Evolutionary conservation across 2,888 invertebrate genomes (phyloP), one percentile per base, ranked within the genome.

Genomic region (Dicyrtoma fusca): DNA sequence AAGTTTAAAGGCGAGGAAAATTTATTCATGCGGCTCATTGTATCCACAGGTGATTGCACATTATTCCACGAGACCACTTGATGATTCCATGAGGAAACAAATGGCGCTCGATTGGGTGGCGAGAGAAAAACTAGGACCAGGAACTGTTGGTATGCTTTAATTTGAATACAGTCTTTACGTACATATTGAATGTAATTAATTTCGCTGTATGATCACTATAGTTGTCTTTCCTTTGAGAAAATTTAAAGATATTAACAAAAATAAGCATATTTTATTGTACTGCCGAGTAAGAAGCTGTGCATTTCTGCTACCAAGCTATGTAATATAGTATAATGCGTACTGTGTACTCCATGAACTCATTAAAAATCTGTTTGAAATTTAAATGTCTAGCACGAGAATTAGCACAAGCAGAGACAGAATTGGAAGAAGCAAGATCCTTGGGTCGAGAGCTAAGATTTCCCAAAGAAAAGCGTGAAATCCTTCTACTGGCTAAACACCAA

Each of bases 31-130:
- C n/a, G n/a, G n/a, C n/a, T n/a, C n/a, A n/a, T n/a, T n/a, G n/a
- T n/a, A n/a, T 34, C 34, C 11, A 47, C 49, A 74, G 74, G 71
- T 92, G 51, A 92, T 95, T 21, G 94, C 94, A 61, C 95, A 96
- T 84, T 96, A 96, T 84, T 94, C 94, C 23, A 92, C 95, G 84
- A 88, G 95, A 25, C 92, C 94, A 51, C 87, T 96, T 26, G 95
- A 96, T 82, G 96, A 96, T 82, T 94, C 94, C 83, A 96, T 96
- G 95, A 89, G 95, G 76, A 93, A 94, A 74, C 94, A 94, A 85
- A 96, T 96, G 95, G 95, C 95, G 14, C 86, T 95, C 66, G 95
- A 96, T 84, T 96, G 96, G 95, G 94, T 95, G 72, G 92, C 94
- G 11, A 81, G 78, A 44, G 78, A 78, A 34, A 76, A 78, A 45